Evolutionary conservation across 2,797 vertebrate genomes (phyloP), one percentile per base, ranked within the genome.

Genomic region (Cryptoblepharus egeriae): DNA sequence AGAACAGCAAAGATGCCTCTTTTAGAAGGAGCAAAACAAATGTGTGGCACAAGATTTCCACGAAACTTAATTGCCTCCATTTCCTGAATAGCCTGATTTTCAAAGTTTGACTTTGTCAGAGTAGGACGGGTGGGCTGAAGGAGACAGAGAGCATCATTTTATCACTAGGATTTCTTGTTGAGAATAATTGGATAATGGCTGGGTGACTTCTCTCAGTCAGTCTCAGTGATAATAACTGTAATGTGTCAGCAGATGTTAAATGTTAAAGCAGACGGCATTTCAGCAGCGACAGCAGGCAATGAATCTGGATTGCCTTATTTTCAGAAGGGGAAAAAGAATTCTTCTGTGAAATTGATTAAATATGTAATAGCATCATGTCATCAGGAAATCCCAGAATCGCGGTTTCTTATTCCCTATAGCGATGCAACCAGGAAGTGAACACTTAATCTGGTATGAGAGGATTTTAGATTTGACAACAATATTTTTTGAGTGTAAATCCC

Each of bases 111-210:
- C 55, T 61, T 49, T 3, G 4, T 28, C 70, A 37, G 26, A 68
- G 12, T 83, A 77, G 26, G 42, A 77, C 57, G 37, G 32, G 57
- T 55, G 58, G 49, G 26, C 37, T 64, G 71, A 57, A 77, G 45
- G 67, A 2, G 39, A 63, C 30, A 52, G 37, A 77, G 7, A 63
- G 26, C 20, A 64, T 45, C 15, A 45, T 78, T 77, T 83, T 64
- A 55, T 64, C 61, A 35, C 22, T 63, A 39, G 35, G 60, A 70
- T 49, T 42, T 83, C 49, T 77, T 65, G 22, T 42, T 78, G 22
- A 57, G 35, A 82, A 78, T 57, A 83, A 83, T 39, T 83, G 45
- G 64, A 78, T 78, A 72, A 78, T 65, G 11, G 11, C 52, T 72
- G 58, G 13, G 18, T 73, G 61, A 45, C 10, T 32, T 64, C 42